Evolutionary conservation across 2,888 invertebrate species (phyloP).

Genomic region (Epiblema foenella): DNA sequence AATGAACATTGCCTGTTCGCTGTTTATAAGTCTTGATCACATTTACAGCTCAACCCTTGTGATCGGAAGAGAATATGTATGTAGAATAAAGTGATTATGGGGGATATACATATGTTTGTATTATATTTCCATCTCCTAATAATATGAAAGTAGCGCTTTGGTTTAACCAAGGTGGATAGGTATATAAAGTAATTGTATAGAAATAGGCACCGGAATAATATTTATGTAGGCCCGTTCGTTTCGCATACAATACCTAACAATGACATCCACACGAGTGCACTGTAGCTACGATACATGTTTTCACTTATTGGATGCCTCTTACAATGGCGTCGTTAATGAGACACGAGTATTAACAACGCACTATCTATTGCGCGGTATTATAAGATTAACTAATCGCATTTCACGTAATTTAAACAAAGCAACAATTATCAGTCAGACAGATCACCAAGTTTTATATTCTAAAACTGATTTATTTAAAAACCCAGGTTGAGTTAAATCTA

Average conservation of each 20-base stretch:
- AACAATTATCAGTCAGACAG: background rate
- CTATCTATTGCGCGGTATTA: conserved; percentile 27
- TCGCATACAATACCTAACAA: conserved; percentile 1
- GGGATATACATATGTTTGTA: background rate
- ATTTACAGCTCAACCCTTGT: conserved; percentile 37
- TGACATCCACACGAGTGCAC: background rate
- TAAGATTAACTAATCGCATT: conserved; percentile 16
- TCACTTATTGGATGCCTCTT: conserved; percentile 13
- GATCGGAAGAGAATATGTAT: conserved; percentile 21
- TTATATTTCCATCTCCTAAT: background rate
- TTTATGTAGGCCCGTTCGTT: background rate
- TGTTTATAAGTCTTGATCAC: conserved; percentile 22
- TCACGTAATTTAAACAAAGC: background rate
- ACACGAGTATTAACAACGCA: conserved; percentile 14
- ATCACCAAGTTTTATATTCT: too few species aligned
- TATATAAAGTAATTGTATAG: too few species aligned
- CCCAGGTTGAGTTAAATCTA: too few species aligned
- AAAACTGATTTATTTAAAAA: background rate
- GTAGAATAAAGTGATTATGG: conserved; percentile 20
- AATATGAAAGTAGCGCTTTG: background rate
- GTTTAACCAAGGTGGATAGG: too few species aligned
- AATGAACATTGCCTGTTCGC: conserved; percentile 32
- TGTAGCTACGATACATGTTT: conserved; percentile 11
- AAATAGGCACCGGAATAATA: background rate
- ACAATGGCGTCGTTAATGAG: conserved; percentile 22